phyloP scores from a whole-genome alignment of 1,140 invertebrate genomes.

The Ladona fulva region DNA sequence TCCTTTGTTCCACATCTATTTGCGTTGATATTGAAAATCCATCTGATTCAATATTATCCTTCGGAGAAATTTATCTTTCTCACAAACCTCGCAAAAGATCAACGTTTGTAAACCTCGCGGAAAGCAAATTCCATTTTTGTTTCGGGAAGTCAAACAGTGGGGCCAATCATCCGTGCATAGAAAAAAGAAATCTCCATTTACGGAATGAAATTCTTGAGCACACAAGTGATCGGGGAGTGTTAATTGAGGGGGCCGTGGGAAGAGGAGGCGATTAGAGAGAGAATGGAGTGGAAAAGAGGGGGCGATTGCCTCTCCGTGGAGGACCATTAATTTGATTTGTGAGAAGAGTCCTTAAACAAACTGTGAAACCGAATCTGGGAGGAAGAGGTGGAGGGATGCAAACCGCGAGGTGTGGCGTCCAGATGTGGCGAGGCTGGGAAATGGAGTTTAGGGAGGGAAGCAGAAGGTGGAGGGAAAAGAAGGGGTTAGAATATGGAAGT shows the following conservation, averaged over 20 bases:
- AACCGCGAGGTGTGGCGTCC: background rate
- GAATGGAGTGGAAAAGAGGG: background rate
- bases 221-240: background rate
- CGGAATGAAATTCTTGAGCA: too few species aligned
- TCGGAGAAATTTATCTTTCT: too few species aligned
- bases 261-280: background rate
- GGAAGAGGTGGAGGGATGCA: background rate
- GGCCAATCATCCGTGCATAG: too few species aligned
- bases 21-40: too few species aligned
- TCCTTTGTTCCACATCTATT: too few species aligned
- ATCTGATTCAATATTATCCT: too few species aligned
- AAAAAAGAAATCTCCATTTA: too few species aligned
- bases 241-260: background rate
- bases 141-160: too few species aligned
- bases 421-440: background rate
- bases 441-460: background rate
- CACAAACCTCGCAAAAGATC: too few species aligned
- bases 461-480: background rate
- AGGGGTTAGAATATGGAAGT: background rate
- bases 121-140: too few species aligned
- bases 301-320: background rate
- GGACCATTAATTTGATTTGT: constrained; percentile 10
- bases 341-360: constrained; percentile 7
- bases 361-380: background rate
- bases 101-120: too few species aligned